Evolutionary conservation across 2,113 vertebrate genomes (phyloP), one percentile per base, ranked within the genome.

Genomic region (Platysternon megacephalum): DNA sequence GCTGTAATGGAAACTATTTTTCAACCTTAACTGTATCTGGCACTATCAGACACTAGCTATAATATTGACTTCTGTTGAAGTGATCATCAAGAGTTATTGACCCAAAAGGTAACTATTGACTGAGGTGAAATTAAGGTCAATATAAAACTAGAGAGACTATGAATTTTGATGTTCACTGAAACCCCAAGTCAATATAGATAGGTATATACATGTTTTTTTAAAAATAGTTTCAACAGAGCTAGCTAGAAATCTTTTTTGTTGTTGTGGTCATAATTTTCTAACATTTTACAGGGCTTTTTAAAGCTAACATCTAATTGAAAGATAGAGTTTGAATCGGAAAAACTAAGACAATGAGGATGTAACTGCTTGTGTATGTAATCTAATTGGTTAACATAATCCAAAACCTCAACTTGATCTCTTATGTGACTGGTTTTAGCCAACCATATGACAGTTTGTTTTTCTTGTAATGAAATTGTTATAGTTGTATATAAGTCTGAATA

Each of bases 1-100:
- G 48, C 78, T 93, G 3, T 96, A 96, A 97, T 94, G n/a, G 93
- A 94, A 97, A 91, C 61, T 91, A 79, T 93, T 95, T 97, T 97
- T 97, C 91, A 95, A 16, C 79, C 90, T 93, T 92, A 92, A 82
- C 79, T 86, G 84, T 88, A 89, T 55, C 82, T 72, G 79, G 49
- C 84, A 61, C 84, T 91, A 89, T 90, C 85, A 32, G 26, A 88
- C 39, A 39, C 0, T 5, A 94, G 87, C 88, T 11, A 42, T 91
- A 74, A 79, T 94, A 88, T 91, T 89, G 84, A 88, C 55, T 89
- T 95, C 76, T 87, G 88, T 91, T 65, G 76, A 91, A 48, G 68
- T 8, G 12, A 94, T 85, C 39, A 48, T 96, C 52, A 87, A 82
- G 82, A 92, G 68, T 92, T 96, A 94, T 95, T 97, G 61, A 98